These are phyloP conservation scores for Procavia capensis DNA, from an alignment of 2,113 vertebrate genomes.

Conservation along the genomic window DNA sequence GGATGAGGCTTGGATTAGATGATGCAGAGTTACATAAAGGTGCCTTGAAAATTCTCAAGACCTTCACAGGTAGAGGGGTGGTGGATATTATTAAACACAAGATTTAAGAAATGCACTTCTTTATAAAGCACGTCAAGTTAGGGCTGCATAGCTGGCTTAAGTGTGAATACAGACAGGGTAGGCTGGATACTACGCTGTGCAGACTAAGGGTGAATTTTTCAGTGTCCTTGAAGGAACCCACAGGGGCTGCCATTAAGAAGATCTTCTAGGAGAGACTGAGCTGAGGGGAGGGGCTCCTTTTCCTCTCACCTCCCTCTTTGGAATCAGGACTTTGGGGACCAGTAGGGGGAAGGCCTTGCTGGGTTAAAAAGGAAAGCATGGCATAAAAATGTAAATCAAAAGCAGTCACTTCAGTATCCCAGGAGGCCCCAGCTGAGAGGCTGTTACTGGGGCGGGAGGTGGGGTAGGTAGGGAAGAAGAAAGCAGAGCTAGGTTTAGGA, in stretches of 20 bases:
- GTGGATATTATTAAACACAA: background rate
- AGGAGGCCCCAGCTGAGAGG: conserved; percentile 54
- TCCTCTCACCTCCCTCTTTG: background rate
- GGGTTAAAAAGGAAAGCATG: conserved; percentile 47
- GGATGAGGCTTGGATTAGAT: background rate
- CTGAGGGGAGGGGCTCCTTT: background rate
- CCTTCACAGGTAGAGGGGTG: background rate
- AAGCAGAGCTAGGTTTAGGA: conserved; percentile 18
- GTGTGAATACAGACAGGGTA: background rate
- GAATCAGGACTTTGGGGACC: background rate
- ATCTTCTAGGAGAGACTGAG: background rate
- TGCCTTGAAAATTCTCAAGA: background rate
- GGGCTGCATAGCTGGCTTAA: fast-evolving
- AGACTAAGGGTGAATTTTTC: background rate
- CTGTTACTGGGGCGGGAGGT: conserved; percentile 4
- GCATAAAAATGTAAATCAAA: conserved; percentile 68
- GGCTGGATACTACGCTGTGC: background rate
- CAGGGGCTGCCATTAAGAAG: background rate
- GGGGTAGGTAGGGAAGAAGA: background rate
- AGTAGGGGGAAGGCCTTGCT: background rate
- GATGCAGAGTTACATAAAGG: background rate
- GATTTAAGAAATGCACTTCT: background rate
- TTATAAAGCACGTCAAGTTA: background rate
- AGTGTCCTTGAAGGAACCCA: background rate
- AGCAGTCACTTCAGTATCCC: conserved; percentile 14